Evolutionary conservation across 2,113 vertebrate species (phyloP).

Genomic region (Stomatorhinus ivindoensis): DNA sequence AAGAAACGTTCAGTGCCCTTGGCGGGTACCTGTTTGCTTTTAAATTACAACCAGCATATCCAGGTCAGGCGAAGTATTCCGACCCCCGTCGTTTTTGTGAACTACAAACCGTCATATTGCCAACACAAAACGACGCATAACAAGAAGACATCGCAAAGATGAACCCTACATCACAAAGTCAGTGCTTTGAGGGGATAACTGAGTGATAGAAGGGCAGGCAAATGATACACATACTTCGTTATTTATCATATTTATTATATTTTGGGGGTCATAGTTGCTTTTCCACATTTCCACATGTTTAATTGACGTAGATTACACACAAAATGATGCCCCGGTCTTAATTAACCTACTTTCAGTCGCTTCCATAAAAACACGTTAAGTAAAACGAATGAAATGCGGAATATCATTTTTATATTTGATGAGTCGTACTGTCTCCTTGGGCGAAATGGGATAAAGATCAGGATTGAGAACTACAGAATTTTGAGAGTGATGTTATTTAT

Average conservation of each 20-base stretch:
- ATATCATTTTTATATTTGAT: not conserved
- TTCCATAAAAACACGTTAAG: not conserved
- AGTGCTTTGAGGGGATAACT: not conserved
- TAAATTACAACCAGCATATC: not conserved
- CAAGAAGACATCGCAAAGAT: not conserved
- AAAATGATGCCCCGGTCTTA: not conserved
- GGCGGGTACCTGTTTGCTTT: not conserved
- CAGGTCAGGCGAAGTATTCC: not conserved
- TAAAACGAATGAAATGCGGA: not conserved
- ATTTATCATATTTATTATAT: not conserved
- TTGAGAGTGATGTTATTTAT: conserved; percentile 49
- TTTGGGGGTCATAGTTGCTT: not conserved
- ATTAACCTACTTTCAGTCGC: not conserved
- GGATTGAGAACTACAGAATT: conserved; percentile 23
- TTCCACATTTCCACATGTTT: not conserved
- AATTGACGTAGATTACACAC: not conserved
- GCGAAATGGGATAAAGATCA: not conserved
- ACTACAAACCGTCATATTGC: not conserved
- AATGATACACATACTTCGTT: not conserved
- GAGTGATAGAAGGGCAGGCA: not conserved
- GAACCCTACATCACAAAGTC: not conserved
- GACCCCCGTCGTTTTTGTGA: not conserved
- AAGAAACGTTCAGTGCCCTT: not conserved
- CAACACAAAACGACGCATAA: not conserved
- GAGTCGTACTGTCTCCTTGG: not conserved